Evolutionary conservation across 2,113 vertebrate species (phyloP).

Genomic region (Cariama cristata): DNA sequence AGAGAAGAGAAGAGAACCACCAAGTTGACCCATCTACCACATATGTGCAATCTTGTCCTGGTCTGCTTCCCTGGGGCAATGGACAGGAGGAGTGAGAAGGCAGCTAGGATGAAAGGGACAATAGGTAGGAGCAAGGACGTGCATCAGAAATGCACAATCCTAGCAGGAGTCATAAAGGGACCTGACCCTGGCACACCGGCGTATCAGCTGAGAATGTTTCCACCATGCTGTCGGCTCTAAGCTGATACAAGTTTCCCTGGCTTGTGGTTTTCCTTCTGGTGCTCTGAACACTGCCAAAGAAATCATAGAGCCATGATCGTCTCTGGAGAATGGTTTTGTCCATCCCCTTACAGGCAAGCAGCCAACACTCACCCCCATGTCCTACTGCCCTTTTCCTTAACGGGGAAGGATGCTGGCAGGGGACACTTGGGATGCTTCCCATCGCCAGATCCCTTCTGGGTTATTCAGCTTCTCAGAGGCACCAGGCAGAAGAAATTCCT

Average conservation of each 20-base stretch:
- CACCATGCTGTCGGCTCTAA: neutral
- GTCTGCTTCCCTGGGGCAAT: neutral
- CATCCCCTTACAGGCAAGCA: neutral
- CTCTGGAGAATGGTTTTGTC: neutral
- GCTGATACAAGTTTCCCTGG: neutral
- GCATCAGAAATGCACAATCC: neutral
- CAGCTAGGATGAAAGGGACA: neutral
- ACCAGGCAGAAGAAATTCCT: neutral
- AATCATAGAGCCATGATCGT: rapidly evolving
- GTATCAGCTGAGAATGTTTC: neutral
- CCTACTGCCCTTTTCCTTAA: neutral
- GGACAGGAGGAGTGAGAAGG: neutral
- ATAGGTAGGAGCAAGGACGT: neutral
- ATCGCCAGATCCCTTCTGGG: neutral
- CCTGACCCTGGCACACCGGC: too few relatives aligned
- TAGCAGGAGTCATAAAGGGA: neutral
- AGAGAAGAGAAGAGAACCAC: neutral
- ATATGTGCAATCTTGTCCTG: neutral
- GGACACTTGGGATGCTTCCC: neutral
- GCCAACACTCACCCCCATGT: rapidly evolving
- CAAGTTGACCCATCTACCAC: neutral
- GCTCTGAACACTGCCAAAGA: neutral
- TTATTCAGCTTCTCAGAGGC: neutral
- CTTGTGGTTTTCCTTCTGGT: neutral
- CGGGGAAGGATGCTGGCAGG: neutral